Evolutionary conservation across 1,140 invertebrate species (phyloP).

Genomic region (Goniozus legneri): DNA sequence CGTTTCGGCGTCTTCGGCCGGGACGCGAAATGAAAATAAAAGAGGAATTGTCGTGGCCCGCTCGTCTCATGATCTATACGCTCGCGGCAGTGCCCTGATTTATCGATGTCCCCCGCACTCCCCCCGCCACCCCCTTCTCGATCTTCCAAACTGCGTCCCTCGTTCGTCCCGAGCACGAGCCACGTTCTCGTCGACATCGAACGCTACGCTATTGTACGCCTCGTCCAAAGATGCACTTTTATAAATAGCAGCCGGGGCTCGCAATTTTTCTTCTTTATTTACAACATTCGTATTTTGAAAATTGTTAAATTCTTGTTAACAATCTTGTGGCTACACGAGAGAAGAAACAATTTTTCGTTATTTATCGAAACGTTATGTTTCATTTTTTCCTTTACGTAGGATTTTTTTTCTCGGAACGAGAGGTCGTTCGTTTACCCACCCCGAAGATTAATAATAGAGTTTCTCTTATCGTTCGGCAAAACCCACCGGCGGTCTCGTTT

Average conservation of each 20-base stretch:
- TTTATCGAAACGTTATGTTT: no score
- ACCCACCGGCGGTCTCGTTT: no score
- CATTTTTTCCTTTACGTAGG: no score
- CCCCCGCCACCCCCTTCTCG: neutral
- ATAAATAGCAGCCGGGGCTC: conserved; percentile 31
- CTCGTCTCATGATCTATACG: conserved; percentile 23
- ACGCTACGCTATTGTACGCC: conserved; percentile 32
- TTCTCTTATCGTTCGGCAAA: no score
- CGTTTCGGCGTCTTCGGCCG: conserved; percentile 32
- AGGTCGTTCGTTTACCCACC: no score
- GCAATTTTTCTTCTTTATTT: no score
- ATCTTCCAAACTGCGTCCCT: conserved; percentile 10
- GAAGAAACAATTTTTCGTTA: no score
- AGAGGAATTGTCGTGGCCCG: conserved; percentile 13
- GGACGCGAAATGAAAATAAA: conserved; percentile 28
- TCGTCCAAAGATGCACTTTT: conserved; percentile 31
- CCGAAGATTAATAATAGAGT: no score
- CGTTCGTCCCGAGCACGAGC: neutral
- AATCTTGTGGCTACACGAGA: no score
- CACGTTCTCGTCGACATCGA: conserved; percentile 22
- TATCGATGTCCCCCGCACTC: conserved; percentile 23
- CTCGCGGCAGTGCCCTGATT: conserved; percentile 27
- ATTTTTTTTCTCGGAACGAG: no score
- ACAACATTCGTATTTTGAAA: no score
- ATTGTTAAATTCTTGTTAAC: no score